Evolutionary conservation across 2,113 vertebrate genomes (phyloP).

Genomic region (Rana temporaria): DNA sequence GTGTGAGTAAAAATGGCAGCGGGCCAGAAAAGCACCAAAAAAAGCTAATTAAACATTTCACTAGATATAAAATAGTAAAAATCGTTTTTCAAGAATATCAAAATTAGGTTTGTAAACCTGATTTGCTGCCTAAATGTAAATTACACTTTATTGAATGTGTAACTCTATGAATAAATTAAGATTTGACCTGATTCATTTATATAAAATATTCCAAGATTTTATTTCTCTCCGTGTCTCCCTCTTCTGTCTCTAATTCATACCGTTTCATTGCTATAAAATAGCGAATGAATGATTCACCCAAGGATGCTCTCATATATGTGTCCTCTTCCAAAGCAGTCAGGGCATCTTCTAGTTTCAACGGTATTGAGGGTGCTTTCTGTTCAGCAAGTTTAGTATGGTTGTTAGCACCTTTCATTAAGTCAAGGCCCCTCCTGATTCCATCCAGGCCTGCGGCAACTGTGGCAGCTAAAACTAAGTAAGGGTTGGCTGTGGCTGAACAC

Average conservation of each 20-base stretch:
- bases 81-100: too few species aligned
- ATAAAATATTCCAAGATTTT: conserved; percentile 95
- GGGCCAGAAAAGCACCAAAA: too few species aligned
- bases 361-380: conserved; percentile 71
- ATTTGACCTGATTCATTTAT: conserved; percentile 62
- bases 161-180: too few species aligned
- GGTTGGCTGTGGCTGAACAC: conserved; percentile 89
- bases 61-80: too few species aligned
- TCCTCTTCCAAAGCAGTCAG: conserved; percentile 82
- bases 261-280: conserved; percentile 93
- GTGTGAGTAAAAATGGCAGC: too few species aligned
- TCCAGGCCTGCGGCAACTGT: conserved; percentile 90
- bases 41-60: too few species aligned
- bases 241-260: conserved; percentile 90
- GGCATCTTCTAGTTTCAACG: conserved; percentile 88
- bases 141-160: too few species aligned
- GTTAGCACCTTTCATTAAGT: conserved; percentile 62
- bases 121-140: too few species aligned
- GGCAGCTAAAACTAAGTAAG: conserved; percentile 88
- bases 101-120: too few species aligned
- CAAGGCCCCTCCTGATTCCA: conserved; percentile 78
- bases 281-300: conserved; percentile 86
- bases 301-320: conserved; percentile 74
- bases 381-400: conserved; percentile 67
- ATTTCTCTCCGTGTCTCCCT: conserved; percentile 86